phyloP scores from a whole-genome alignment of 2,113 vertebrate species.

The Silurus asotus region DNA sequence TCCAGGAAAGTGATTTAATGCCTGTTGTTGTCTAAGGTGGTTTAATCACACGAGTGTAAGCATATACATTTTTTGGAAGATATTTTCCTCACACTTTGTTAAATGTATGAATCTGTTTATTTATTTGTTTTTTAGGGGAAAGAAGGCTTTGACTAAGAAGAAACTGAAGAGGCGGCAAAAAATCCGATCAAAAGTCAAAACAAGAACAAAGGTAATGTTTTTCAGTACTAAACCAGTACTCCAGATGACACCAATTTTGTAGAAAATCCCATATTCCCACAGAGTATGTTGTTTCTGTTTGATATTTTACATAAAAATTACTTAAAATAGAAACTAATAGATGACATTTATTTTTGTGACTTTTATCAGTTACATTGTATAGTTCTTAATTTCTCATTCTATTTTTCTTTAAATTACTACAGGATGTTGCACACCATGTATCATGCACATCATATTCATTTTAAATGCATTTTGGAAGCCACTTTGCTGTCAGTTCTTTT shows the following conservation, averaged over 20 bases:
- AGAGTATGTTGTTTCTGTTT: not conserved
- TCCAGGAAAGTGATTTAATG: too few relatives aligned
- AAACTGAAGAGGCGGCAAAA: conserved; percentile 98
- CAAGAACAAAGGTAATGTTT: conserved; percentile 89
- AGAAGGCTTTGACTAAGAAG: conserved; percentile 97
- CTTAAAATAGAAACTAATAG: not conserved
- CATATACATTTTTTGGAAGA: not conserved
- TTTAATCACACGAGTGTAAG: not conserved
- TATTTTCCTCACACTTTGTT: not conserved
- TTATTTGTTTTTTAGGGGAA: conserved; percentile 79
- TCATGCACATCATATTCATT: not conserved
- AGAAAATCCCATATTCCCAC: not conserved
- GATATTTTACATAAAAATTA: not conserved
- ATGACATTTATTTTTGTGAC: not conserved
- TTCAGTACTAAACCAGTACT: not conserved
- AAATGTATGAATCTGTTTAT: not conserved
- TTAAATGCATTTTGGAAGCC: not conserved
- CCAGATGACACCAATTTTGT: not conserved
- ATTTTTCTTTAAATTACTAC: not conserved
- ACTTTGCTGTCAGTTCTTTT: not conserved
- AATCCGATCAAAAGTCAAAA: conserved; percentile 96
- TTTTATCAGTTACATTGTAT: not conserved
- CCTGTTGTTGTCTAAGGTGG: not conserved
- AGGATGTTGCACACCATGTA: not conserved
- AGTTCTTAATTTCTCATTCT: not conserved